A percentile compares a stretch with the other conserved stretches of the same genome.
phyloP scores from a whole-genome alignment of 92 coral and sea anemone genomes.

The Zoanthus gigantus region DNA sequence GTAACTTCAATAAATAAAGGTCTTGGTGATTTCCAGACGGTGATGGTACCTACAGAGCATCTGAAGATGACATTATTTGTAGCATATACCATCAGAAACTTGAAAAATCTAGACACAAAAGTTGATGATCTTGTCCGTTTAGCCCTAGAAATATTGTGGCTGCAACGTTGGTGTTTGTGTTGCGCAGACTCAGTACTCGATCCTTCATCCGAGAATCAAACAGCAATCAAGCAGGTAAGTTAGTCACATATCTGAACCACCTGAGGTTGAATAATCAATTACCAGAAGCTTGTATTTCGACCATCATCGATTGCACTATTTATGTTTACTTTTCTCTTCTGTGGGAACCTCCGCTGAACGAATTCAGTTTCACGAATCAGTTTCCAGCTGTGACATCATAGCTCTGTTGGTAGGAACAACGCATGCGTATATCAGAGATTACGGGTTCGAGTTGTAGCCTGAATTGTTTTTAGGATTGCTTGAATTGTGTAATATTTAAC shows the following conservation, averaged over 20 bases:
- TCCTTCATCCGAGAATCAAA: neutral
- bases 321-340: neutral
- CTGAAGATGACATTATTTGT: slow-evolving; percentile 22
- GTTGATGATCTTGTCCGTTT: slow-evolving; percentile 20
- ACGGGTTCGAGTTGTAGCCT: too few species aligned
- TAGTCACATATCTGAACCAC: neutral
- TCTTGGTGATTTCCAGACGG: neutral
- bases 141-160: slow-evolving; percentile 31
- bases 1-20: slow-evolving; percentile 14
- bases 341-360: neutral
- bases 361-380: too few species aligned
- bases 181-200: neutral
- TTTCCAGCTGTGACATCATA: too few species aligned
- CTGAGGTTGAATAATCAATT: neutral
- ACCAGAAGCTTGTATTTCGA: neutral
- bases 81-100: slow-evolving; percentile 8
- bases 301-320: neutral
- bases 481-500: too few species aligned
- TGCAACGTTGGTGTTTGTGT: slow-evolving; percentile 75
- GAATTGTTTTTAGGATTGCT: too few species aligned
- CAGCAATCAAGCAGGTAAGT: neutral
- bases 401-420: too few species aligned
- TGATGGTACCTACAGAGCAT: neutral
- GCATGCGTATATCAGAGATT: too few species aligned
- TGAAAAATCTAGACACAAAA: neutral